A percentile compares a stretch with the other conserved stretches of the same genome.
Conservation (phyloP, 1,140 invertebrate genomes). For the Philopotamus ludificatus region DNA sequence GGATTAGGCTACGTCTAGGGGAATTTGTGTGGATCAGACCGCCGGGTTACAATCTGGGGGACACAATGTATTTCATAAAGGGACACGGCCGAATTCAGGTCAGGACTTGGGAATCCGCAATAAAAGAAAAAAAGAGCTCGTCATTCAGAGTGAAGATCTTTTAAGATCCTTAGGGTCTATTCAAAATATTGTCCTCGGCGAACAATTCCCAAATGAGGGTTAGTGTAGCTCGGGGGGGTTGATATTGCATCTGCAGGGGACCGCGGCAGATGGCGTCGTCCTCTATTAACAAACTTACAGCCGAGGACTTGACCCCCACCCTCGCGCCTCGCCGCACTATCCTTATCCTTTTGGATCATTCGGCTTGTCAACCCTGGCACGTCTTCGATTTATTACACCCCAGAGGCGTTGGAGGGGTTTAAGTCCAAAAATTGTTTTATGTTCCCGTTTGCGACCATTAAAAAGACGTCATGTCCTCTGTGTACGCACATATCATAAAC, state of each 20-base stretch:
- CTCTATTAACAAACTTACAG: slow-evolving; percentile 17
- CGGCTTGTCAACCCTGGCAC: slow-evolving; percentile 22
- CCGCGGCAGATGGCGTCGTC: not conserved
- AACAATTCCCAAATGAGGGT: too few relatives aligned
- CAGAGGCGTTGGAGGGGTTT: not conserved
- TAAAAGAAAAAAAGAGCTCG: too few relatives aligned
- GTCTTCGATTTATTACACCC: slow-evolving; percentile 25
- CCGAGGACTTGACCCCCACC: slow-evolving; percentile 1
- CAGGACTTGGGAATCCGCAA: too few relatives aligned
- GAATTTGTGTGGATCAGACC: too few relatives aligned
- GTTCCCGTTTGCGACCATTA: slow-evolving; percentile 11
- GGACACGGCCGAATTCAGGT: too few relatives aligned
- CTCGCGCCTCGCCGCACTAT: not conserved
- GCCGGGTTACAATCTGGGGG: too few relatives aligned
- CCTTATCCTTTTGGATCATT: not conserved
- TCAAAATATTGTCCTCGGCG: too few relatives aligned
- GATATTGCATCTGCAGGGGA: slow-evolving; percentile 15
- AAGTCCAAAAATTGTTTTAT: slow-evolving; percentile 24
- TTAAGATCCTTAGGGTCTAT: too few relatives aligned
- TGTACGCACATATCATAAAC: not conserved
- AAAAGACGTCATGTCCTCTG: not conserved
- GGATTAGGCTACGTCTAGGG: too few relatives aligned
- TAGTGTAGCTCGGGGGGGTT: too few relatives aligned
- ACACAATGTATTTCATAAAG: too few relatives aligned
- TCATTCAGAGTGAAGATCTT: too few relatives aligned